Conservation (phyloP, 2,888 invertebrate species). For the Ariolimax columbianus region DNA sequence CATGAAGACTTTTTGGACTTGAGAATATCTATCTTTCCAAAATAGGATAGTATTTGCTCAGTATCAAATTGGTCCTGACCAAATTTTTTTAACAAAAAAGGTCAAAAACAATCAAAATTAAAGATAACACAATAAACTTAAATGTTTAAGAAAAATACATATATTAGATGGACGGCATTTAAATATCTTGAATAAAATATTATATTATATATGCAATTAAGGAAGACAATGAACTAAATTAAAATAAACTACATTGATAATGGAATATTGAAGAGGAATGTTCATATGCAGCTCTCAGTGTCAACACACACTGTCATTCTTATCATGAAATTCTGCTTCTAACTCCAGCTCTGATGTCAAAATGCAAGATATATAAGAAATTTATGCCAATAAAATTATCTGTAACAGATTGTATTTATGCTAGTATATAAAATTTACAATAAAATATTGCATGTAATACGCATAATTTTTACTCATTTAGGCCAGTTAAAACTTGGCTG, state of each 20-base stretch:
- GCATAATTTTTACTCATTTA: too few relatives aligned
- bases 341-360: not conserved
- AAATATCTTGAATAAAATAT: slow-evolving; percentile 7
- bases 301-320: not conserved
- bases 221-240: not conserved
- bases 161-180: not conserved
- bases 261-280: not conserved
- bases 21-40: not conserved
- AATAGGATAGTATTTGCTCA: not conserved
- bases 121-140: not conserved
- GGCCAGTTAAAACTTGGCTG: too few relatives aligned
- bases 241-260: not conserved
- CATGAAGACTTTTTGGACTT: not conserved
- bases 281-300: not conserved
- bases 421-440: too few relatives aligned
- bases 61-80: not conserved
- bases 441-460: too few relatives aligned
- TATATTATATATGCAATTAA: not conserved
- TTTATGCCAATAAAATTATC: too few relatives aligned
- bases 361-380: too few relatives aligned
- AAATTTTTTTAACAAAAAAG: not conserved
- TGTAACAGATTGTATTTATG: too few relatives aligned
- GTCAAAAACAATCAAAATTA: not conserved
- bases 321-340: not conserved
- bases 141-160: not conserved